Base-by-base conservation (phyloP, 2,797 vertebrate genomes). In the Alca torda region DNA sequence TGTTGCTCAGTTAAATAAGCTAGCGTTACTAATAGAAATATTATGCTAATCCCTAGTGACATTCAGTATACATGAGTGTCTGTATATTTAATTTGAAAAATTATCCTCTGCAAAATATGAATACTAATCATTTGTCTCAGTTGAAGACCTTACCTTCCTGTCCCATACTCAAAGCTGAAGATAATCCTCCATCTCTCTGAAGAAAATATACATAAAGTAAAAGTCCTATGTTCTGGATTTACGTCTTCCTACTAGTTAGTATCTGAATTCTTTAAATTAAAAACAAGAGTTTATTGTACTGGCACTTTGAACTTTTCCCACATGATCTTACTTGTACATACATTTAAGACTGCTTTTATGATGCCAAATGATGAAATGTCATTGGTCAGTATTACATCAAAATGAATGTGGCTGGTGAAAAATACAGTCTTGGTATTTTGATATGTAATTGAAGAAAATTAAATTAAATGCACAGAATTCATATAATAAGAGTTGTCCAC, bases 31-130 rank as follows among this genome's bases (percentile, higher is more conserved):
- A 78, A 96, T 61, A 88, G 79, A 93, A 96, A 81, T 84, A 90
- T 92, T 91, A 95, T 95, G 85, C 83, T 96, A 96, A 96, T 96
- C 61, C 65, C 41, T 13, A 59, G 43, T 65, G 85, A 93, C 48
- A 73, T 86, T 86, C 63, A 73, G 63, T 90, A 78, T 94, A 89
- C 68, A 68, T 73, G 69, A 89, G 25, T 63, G 68, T 87, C 92
- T 92, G 57, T 88, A 75, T 83, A 83, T 70, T 95, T 91, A 84
- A 90, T 93, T 41, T 59, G 79, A 94, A 95, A 95, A 89, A 41
- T 51, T 88, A 69, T 93, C 84, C 81, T 81, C 73, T 87, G 56
- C 16, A 81, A 91, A 95, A 86, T 76, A 78, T 10, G 85, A 88
- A 95, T 88, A 48, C 7, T 84, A 78, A 91, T 74, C 0, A 41